Percentiles rank a stretch among this genome's conserved stretches.
These are phyloP conservation scores for Octodon degus DNA, from an alignment of 2,113 vertebrate genomes.

Conservation along the genomic window DNA sequence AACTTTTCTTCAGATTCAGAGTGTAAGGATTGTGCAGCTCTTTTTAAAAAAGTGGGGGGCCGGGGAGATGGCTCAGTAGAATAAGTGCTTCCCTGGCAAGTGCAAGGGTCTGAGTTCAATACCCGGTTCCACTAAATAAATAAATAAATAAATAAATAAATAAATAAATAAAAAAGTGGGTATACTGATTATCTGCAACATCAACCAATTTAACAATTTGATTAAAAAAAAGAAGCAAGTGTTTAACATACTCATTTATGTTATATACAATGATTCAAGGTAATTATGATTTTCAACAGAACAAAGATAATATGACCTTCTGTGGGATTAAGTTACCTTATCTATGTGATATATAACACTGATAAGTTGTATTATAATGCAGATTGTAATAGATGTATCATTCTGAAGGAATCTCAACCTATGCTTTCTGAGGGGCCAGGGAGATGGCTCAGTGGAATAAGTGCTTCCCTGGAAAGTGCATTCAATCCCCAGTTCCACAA, in stretches of 20 bases:
- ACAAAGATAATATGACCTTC: background rate
- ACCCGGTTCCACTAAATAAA: too few species aligned
- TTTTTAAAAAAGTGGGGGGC: too few species aligned
- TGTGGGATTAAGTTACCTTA: background rate
- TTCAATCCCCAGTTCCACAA: too few species aligned
- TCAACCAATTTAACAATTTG: background rate
- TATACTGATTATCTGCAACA: background rate
- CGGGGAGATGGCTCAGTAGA: too few species aligned
- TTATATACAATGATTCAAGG: background rate
- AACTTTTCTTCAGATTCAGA: background rate
- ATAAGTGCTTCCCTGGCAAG: too few species aligned
- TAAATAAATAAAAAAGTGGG: too few species aligned
- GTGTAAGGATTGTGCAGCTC: background rate
- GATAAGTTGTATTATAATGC: background rate
- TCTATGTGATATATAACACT: background rate
- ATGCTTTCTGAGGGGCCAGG: too few species aligned
- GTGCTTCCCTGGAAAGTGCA: too few species aligned
- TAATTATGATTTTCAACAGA: background rate
- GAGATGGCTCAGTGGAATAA: too few species aligned
- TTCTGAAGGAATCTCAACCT: background rate
- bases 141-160: too few species aligned
- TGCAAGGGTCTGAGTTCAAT: too few species aligned
- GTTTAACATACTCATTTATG: background rate
- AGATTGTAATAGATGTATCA: background rate
- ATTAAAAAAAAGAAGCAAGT: background rate